Conservation (phyloP, 2,797 vertebrate species). For the Pangasius larnaudii region DNA sequence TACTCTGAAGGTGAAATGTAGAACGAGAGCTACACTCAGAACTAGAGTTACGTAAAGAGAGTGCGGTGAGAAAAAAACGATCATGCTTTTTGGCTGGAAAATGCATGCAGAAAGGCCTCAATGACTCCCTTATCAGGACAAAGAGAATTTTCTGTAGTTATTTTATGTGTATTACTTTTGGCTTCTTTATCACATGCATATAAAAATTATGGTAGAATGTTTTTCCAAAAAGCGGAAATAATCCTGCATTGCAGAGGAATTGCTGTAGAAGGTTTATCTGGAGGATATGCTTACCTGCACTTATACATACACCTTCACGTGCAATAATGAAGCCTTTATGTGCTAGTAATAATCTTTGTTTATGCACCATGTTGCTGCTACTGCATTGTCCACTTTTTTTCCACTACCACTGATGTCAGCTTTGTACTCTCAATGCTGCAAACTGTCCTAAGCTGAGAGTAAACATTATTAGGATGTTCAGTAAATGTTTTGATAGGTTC, state of each 20-base stretch:
- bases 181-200: slow-evolving; percentile 1
- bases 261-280: not conserved
- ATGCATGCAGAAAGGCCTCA: slow-evolving; percentile 49
- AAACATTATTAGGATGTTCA: not conserved
- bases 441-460: too few relatives aligned
- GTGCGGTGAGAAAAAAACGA: slow-evolving; percentile 39
- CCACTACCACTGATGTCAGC: not conserved
- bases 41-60: not conserved
- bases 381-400: not conserved
- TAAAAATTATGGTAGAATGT: slow-evolving; percentile 31
- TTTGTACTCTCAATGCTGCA: not conserved
- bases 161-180: slow-evolving; percentile 4
- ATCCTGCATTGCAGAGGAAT: not conserved
- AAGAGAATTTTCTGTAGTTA: slow-evolving; percentile 13
- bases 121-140: slow-evolving; percentile 57
- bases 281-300: not conserved
- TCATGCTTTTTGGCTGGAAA: slow-evolving; percentile 27
- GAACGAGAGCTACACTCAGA: slow-evolving; percentile 4
- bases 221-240: slow-evolving; percentile 23
- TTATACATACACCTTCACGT: not conserved
- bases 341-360: not conserved
- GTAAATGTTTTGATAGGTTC: not conserved
- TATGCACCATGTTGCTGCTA: not conserved
- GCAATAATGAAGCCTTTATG: not conserved
- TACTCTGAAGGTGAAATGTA: slow-evolving; percentile 57